phyloP scores from a whole-genome alignment of 2,797 vertebrate species.

The Phoeniculus purpureus region DNA sequence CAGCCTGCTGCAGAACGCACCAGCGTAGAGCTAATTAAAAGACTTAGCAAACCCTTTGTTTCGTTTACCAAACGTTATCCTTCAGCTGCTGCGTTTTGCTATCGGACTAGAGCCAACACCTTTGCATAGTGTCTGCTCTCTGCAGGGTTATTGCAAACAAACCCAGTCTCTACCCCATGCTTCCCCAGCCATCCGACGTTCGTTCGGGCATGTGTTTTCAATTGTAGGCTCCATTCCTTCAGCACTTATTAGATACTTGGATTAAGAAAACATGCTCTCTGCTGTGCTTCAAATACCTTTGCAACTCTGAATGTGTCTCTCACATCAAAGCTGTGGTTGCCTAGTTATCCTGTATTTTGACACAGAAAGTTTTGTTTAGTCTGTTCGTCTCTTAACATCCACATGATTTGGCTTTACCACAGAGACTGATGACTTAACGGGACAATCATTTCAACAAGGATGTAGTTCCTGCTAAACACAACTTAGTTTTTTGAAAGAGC shows the following conservation, averaged over 20 bases:
- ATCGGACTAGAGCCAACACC: neutral
- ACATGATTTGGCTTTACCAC: constrained; percentile 42
- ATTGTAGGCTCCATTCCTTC: neutral
- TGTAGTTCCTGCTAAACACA: constrained; percentile 3
- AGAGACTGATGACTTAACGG: constrained; percentile 25
- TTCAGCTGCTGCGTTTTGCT: constrained; percentile 20
- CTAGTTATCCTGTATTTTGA: constrained; percentile 45
- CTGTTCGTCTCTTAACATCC: constrained; percentile 47
- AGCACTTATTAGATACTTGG: constrained; percentile 32
- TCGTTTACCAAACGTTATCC: neutral
- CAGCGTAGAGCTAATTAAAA: neutral
- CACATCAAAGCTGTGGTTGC: neutral
- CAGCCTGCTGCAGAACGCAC: neutral
- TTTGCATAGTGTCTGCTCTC: neutral
- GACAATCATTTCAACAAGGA: constrained; percentile 44
- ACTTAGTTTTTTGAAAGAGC: neutral
- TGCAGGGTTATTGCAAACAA: neutral
- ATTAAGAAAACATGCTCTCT: constrained; percentile 49
- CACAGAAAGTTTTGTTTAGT: constrained; percentile 57
- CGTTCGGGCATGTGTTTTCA: constrained; percentile 39
- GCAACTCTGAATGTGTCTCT: constrained; percentile 29
- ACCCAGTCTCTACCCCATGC: fast-evolving
- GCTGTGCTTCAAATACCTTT: constrained; percentile 27
- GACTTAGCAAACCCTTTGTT: neutral
- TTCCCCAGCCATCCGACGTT: neutral